Base-by-base conservation (phyloP, 2,113 vertebrate genomes). In the Gambusia affinis region DNA sequence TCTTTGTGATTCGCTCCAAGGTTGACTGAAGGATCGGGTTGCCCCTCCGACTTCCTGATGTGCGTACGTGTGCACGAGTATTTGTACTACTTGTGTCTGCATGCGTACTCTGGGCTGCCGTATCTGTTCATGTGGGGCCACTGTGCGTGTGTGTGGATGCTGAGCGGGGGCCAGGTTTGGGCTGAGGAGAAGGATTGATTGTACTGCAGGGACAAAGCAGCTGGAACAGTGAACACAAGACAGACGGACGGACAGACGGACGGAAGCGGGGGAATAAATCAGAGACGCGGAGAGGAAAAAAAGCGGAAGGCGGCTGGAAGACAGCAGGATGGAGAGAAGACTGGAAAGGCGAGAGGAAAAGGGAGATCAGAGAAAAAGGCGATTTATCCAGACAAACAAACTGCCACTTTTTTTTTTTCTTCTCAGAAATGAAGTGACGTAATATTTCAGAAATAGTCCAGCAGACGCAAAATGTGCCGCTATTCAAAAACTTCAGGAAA, bases 141-240 rank as follows among this genome's bases (percentile, higher is more conserved):
- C 14, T 47, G 35, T 37, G 35, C 10, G 19, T 19, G 60, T 75
- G 29, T 42, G 51, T 60, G 79, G 61, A 70, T 67, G 79, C 78
- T 89, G 91, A 91, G 86, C 27, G 64, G 81, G 81, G 85, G 86
- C 90, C 91, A 92, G 90, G 85, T 93, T 89, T 75, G 80, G 90
- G 85, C 90, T 81, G 88, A 90, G 73, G 72, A 76, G 91, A 87
- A 89, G 81, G 91, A 91, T 93, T 93, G 91, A 93, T 92, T 84
- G 87, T 75, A 80, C 93, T 82, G 86, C 39, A 77, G 92, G 90
- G 93, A 92, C 89, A 68, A 78, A 35, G 87, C 91, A 93, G 92
- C 92, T 94, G 92, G 91, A 93, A 85, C 88, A 79, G 84, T 82
- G 87, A 85, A 78, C 88, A 90, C 70, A 88, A 89, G 89, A 90